Base-by-base conservation (phyloP, 2,113 vertebrate species). In the Petroica traversi region DNA sequence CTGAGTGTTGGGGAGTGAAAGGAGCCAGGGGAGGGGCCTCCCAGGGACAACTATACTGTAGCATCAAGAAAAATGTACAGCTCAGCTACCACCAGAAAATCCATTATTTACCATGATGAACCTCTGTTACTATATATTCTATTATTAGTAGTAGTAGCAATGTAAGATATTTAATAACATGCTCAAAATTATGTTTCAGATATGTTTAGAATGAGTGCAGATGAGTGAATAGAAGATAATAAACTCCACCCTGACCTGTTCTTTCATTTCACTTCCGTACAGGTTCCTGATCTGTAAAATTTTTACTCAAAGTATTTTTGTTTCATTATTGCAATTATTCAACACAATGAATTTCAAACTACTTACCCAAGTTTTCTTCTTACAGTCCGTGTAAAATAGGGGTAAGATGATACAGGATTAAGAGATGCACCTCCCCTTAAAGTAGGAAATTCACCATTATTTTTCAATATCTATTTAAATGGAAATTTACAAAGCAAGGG, bases 341-440 rank as follows among this genome's bases (percentile, higher is more conserved):
- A 77, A 84, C 41, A 61, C 36, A 64, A 71, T 58, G 40, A 81
- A 66, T 34, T 85, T 73, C 38, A 55, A 11, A 33, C 34, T 36
- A 95, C 84, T 88, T 96, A 98, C 98, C 94, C 88, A 75, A 97
- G 80, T 89, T 93, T 82, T 79, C 85, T 93, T 59, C 46, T 34
- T 62, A 84, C 52, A 68, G 73, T 52, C 22, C 59, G 61, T 18
- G 94, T 97, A 38, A 92, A 88, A 71, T 97, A 96, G 45, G 28
- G 46, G 38, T 51, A 36, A 24, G 78, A 71, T 40, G 85, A 57
- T 54, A 91, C 92, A 97, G 81, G 59, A 43, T 22, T 78, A 93
- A 67, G 59, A 38, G 92, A 14, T 5, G 72, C 20, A 49, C 69
- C 75, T 83, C 34, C 64, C 95, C 94, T 91, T 89, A 82, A 91